Evolutionary conservation across 2,888 invertebrate genomes (phyloP), one percentile per base, ranked within the genome.

Genomic region (Caenorhabditis sp.): DNA sequence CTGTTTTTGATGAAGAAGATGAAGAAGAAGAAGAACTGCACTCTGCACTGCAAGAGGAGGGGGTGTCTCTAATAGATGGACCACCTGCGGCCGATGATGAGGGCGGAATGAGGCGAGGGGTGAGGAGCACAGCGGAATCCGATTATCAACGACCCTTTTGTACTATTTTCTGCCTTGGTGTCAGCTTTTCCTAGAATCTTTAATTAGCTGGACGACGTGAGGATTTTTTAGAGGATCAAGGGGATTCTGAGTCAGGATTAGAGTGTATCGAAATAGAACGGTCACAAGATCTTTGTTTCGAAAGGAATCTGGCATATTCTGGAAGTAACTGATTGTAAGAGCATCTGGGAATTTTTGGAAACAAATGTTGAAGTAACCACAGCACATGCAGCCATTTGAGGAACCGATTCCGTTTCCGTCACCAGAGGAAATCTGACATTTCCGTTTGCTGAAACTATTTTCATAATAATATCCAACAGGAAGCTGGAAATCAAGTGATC

Each of bases 81-180:
- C 72, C 72, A 72, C 72, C 72, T 72, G 72, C 64, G 72, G 40
- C 72, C 72, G 37, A 62, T 53, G 62, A 71, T 22, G 47, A 62
- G 22, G 56, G 18, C 32, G 56, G 26, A 35, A 64, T 2, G 13
- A 40, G 35, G 32, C n/a, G n/a, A n/a, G n/a, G n/a, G n/a, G n/a
- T n/a, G 24, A 24, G 9, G 22, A 58, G n/a, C n/a, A n/a, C n/a
- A n/a, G n/a, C n/a, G n/a, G 62, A 68, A 72, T 72, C 56, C 8
- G 44, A 72, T 72, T 72, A 64, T 50, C 37, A 15, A 47, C 62
- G 32, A n/a, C 51, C 55, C 53, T 35, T 62, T 65, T 72, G 71
- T 71, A 50, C 64, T 22, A 22, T 28, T 28, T 24, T 53, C 60
- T 32, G 20, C 6, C 50, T 20, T 50, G 18, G 8, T 11, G 32